These are phyloP conservation scores for Eurytemora carolleeae DNA, from an alignment of 1,140 invertebrate genomes.

Conservation along the genomic window DNA sequence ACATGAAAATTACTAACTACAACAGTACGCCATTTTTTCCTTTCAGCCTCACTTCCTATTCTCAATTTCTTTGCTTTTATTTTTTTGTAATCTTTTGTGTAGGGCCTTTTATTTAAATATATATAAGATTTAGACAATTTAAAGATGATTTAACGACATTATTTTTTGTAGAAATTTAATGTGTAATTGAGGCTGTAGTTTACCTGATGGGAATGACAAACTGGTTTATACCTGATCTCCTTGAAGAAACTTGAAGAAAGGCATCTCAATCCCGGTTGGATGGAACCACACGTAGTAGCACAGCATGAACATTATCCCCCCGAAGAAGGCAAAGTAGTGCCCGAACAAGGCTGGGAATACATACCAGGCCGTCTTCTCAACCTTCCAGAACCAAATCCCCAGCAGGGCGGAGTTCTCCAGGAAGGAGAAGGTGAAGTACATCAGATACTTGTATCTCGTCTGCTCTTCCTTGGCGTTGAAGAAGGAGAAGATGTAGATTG, in stretches of 20 bases:
- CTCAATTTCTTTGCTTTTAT: too few relatives aligned
- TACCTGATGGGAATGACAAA: too few relatives aligned
- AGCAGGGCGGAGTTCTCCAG: constrained; percentile 25
- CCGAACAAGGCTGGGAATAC: constrained; percentile 4
- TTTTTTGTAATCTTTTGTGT: too few relatives aligned
- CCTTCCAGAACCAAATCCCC: constrained; percentile 21
- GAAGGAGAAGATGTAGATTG: constrained; percentile 27
- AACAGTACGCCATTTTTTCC: too few relatives aligned
- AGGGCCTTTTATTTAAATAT: too few relatives aligned
- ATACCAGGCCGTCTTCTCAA: constrained; percentile 9
- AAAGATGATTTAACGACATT: too few relatives aligned
- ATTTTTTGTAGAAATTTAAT: too few relatives aligned
- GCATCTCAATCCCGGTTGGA: constrained; percentile 8
- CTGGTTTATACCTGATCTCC: too few relatives aligned
- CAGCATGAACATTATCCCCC: constrained; percentile 8
- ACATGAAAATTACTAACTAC: too few relatives aligned
- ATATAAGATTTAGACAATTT: too few relatives aligned
- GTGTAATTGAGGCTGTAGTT: too few relatives aligned
- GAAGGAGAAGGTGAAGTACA: constrained; percentile 25
- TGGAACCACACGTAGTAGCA: constrained; percentile 10
- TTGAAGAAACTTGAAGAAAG: constrained; percentile 1
- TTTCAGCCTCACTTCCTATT: too few relatives aligned
- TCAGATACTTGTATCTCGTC: constrained; percentile 24
- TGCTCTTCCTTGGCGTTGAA: constrained; percentile 26
- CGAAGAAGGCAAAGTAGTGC: constrained; percentile 5